Conservation (phyloP, 35 echinoderm and acorn worm species). For the Holothuria glaberrima region DNA sequence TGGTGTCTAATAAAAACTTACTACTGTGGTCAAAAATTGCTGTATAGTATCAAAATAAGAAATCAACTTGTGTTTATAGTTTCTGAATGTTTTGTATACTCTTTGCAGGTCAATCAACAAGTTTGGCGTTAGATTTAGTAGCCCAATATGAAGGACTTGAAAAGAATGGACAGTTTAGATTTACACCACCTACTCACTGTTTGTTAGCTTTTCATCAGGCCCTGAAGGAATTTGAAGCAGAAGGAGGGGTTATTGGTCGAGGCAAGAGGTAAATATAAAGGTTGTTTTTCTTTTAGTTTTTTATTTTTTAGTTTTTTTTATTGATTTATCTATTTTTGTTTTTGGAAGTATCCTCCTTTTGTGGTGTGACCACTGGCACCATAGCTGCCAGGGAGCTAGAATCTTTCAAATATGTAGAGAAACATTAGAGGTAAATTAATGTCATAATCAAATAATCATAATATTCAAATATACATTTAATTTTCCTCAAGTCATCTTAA, state of each 20-base stretch:
- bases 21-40: too few relatives aligned
- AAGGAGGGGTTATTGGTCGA: constrained; percentile 73
- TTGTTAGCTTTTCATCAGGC: constrained; percentile 89
- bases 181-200: constrained; percentile 88
- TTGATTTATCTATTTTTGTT: too few relatives aligned
- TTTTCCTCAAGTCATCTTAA: too few relatives aligned
- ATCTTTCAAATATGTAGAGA: too few relatives aligned
- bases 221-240: constrained; percentile 65
- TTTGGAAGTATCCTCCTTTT: too few relatives aligned
- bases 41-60: too few relatives aligned
- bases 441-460: too few relatives aligned
- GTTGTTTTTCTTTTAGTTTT: neutral
- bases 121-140: constrained; percentile 74
- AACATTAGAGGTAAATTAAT: too few relatives aligned
- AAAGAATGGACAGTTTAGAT: constrained; percentile 76
- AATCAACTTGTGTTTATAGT: neutral
- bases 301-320: neutral
- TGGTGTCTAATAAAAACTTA: too few relatives aligned
- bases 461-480: too few relatives aligned
- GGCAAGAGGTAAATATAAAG: constrained; percentile 57
- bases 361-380: too few relatives aligned
- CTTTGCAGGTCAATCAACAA: constrained; percentile 67
- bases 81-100: constrained; percentile 26
- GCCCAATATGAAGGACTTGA: constrained; percentile 79
- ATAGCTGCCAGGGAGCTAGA: too few relatives aligned